Evolutionary conservation across 2,113 vertebrate species (phyloP).

Genomic region (Panthera tigris): DNA sequence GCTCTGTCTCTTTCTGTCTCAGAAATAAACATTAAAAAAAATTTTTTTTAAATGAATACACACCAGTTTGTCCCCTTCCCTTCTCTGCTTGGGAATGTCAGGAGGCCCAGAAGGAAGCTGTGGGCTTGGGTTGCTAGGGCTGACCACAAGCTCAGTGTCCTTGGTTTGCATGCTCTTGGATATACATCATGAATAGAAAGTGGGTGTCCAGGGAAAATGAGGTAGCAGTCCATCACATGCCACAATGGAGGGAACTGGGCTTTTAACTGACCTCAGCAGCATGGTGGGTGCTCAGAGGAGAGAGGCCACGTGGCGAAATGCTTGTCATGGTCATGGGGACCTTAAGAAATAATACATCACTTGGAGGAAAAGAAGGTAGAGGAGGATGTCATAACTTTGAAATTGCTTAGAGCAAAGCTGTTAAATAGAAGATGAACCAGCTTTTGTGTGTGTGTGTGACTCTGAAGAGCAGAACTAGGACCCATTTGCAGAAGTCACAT

Average conservation of each 20-base stretch:
- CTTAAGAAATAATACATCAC: neutral
- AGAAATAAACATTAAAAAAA: too few relatives aligned
- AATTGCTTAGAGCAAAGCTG: neutral
- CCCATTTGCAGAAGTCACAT: neutral
- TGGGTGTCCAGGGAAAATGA: neutral
- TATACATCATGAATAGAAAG: neutral
- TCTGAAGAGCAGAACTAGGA: neutral
- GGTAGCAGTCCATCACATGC: neutral
- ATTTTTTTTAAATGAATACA: neutral
- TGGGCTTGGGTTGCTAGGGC: neutral
- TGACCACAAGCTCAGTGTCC: neutral
- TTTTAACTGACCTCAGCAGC: neutral
- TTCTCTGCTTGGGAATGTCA: neutral
- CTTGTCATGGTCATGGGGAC: neutral
- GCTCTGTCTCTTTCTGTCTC: too few relatives aligned
- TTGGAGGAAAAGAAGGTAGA: neutral
- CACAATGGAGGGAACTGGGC: neutral
- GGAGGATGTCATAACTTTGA: neutral
- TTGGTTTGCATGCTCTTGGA: neutral
- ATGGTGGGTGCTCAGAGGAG: neutral
- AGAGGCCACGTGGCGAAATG: neutral
- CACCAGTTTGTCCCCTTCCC: too few relatives aligned
- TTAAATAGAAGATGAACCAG: neutral
- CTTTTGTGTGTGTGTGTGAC: neutral
- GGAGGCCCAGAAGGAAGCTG: neutral